Base-by-base conservation (phyloP, 1,140 invertebrate species). In the Psix sp. region DNA sequence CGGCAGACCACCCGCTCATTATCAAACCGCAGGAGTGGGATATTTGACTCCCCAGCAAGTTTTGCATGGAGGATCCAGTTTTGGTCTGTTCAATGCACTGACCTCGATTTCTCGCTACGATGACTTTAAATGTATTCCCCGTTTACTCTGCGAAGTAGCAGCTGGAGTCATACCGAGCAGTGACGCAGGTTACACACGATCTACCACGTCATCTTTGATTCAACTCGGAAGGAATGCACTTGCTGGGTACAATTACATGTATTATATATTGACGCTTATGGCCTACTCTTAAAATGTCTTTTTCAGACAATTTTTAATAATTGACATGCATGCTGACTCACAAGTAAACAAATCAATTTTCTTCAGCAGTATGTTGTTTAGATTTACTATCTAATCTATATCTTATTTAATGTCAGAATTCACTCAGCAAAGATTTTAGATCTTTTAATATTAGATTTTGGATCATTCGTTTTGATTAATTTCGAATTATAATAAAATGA, bases 61-160 rank as follows among this genome's bases (percentile, higher is more conserved):
- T 36, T 13, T 15, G 60, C 40, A 43, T 18, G 54, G 14, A 71
- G 49, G 66, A 66, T 66, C 80, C 26, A 78, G 77, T 49, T 42
- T 71, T 39, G 84, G 82, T 56, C 66, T 90, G 5, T 83, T 88
- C 63, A 83, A 89, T 57, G 92, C 92, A 18, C 81, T 95, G 56
- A 89, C 89, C 48, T 93, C 93, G 33, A 93, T 94, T 66, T 90
- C 92, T 45, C 85, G 88, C 74, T 91, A 94, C 82, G 94, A 94
- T 79, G 93, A 94, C 81, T 87, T 91, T 43, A 90, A 93, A 74
- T 95, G 94, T 79, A 92, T 94, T 38, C 91, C 93, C 2, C 89
- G 92, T 81, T 88, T 95, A 63, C 87, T 95, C 35, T 94, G 94
- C 77, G 93, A 94, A 84, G 89, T 93, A 20, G 91, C 93, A 29